Conservation (phyloP, 2,113 vertebrate genomes). For the Cyrtonyx montezumae region DNA sequence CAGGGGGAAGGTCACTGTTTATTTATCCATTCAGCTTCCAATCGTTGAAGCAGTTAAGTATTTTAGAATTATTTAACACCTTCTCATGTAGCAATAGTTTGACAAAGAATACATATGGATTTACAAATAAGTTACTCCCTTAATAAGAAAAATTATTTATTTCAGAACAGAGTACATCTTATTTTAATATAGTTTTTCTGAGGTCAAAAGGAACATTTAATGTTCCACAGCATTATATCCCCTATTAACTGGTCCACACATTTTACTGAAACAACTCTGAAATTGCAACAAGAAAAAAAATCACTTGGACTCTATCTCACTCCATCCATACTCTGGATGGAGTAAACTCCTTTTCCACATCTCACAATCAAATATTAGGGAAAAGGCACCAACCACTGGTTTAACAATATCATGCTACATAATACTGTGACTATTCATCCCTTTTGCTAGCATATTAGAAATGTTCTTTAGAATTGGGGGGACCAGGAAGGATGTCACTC, state of each 20-base stretch:
- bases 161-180: not conserved
- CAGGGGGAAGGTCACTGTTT: rapidly evolving
- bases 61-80: not conserved
- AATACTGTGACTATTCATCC: not conserved
- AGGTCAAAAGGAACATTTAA: not conserved
- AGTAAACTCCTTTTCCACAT: not conserved
- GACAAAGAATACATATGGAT: not conserved
- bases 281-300: not conserved
- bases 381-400: not conserved
- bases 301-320: not conserved
- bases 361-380: not conserved
- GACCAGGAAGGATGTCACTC: not conserved
- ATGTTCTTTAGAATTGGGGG: not conserved
- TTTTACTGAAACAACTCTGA: not conserved
- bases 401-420: not conserved
- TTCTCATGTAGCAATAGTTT: not conserved
- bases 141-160: not conserved
- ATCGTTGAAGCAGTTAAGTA: not conserved
- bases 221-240: not conserved
- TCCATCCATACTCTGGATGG: not conserved
- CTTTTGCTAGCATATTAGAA: not conserved
- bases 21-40: not conserved
- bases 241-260: not conserved
- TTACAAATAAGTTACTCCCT: not conserved
- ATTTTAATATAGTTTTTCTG: not conserved